Base-by-base conservation (phyloP, 2,797 vertebrate genomes). In the Acridotheres tristis region DNA sequence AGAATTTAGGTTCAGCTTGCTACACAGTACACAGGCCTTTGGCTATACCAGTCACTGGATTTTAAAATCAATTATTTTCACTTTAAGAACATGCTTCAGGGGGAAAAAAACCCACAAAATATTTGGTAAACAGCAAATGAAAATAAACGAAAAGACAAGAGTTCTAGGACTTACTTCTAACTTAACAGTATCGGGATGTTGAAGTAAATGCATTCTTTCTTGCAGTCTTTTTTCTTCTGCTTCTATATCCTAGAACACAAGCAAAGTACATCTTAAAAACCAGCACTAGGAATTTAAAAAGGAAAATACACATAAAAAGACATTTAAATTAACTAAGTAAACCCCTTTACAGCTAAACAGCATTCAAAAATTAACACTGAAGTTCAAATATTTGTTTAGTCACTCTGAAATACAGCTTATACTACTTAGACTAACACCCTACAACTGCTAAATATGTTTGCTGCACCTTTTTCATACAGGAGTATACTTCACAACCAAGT, bases 211-310 rank as follows among this genome's bases (percentile, higher is more conserved):
- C 9, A 58, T 54, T 92, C 93, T 97, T 72, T 89, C 96, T 85
- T 95, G 97, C 66, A 99, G 96, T 77, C 87, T 97, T 81, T 98
- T 97, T 94, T 97, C 98, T 86, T 98, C 92, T 92, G 93, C 94
- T 96, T 98, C 97, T 85, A 99, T 95, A 96, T 98, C 98, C 98
- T 99, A 94, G 53, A 97, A 98, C 48, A 90, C 88, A 96, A 77
- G 69, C 6, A 88, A 90, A 90, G 23, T 45, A 82, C 58, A 93
- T 77, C 83, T 95, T 83, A 77, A 89, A 93, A 92, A 63, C 71
- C 89, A 65, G 42, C 43, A 87, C 45, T 42, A 63, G 11, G 42
- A 55, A 89, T 47, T 89, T 67, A 45, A 85, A 25, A 53, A 80
- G 45, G 45, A 93, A 86, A 72, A 92, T 1, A n/a, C 13, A 80